A percentile compares a stretch with the other conserved stretches of the same genome.
Evolutionary conservation across 1,140 invertebrate species (phyloP).

Genomic region (Lepidurus couesii): DNA sequence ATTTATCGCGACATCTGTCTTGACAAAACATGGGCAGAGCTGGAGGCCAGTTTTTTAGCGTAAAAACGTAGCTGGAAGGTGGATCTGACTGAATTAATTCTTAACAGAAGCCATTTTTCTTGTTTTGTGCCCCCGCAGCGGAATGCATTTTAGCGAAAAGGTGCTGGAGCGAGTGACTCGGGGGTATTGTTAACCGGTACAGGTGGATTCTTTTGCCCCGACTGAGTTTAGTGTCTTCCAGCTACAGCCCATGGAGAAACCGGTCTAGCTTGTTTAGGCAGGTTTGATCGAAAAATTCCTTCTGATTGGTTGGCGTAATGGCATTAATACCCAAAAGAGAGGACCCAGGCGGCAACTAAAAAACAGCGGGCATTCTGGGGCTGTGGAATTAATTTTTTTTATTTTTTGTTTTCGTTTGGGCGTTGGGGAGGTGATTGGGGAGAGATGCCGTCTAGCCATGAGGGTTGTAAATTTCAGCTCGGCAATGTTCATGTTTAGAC

Average conservation of each 20-base stretch:
- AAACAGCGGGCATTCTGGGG: background rate
- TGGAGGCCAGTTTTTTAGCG: too few relatives aligned
- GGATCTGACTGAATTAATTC: background rate
- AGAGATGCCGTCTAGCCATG: too few relatives aligned
- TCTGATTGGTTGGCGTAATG: background rate
- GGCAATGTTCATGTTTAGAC: background rate
- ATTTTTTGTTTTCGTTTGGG: background rate
- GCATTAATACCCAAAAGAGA: background rate
- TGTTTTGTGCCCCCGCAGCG: background rate
- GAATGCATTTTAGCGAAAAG: slow-evolving; percentile 6
- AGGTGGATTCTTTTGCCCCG: background rate
- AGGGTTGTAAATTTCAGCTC: background rate
- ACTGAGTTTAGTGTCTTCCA: background rate
- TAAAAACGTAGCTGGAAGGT: background rate
- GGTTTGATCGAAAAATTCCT: background rate
- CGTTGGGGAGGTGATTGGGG: background rate
- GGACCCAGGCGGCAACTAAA: background rate
- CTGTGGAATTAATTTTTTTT: background rate
- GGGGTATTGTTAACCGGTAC: background rate
- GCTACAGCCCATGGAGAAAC: background rate
- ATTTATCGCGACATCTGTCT: too few relatives aligned
- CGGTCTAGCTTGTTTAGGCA: background rate
- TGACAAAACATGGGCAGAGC: too few relatives aligned
- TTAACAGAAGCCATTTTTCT: slow-evolving; percentile 1
- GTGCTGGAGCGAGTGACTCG: background rate